Evolutionary conservation across 2,888 invertebrate genomes (phyloP), one percentile per base, ranked within the genome.

Genomic region (Griposia aprilina): DNA sequence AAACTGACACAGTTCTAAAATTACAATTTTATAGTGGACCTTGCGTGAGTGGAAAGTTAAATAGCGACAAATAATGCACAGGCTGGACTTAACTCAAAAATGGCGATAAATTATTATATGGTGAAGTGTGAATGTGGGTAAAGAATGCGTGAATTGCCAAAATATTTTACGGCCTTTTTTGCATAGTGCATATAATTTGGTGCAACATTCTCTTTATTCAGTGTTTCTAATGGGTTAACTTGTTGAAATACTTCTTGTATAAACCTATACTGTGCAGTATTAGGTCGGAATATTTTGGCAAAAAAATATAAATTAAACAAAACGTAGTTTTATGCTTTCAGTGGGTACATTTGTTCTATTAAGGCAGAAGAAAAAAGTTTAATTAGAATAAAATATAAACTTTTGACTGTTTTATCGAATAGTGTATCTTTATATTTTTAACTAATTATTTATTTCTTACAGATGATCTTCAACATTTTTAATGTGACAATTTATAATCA

Each of bases 1-100:
- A 94, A 88, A 93, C 93, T 93, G 93, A 91, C 93, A 93, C 92
- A 93, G 91, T 93, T 94, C 93, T 94, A 92, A 90, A 91, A 91
- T 92, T 92, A 91, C 15, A 84, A 60, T 82, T 84, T 86, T 75
- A 81, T 81, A 73, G 69, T 59, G 66, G 82, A 80, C 76, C 75
- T 65, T 74, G 81, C 77, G 77, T 86, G 76, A 79, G 76, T 57
- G 62, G 73, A 70, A 71, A 77, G 71, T 60, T 45, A 76, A 71
- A 84, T 83, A 74, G 68, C 48, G 57, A 45, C 68, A 73, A 69
- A 78, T 63, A 66, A 70, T 41, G 45, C 62, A 57, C 41, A 66
- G 57, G 55, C 36, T 68, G 48, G 68, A 68, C 65, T 65, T 71
- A 66, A 60, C 26, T n/a, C 36, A 65, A 68, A 55, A 67, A 71